phyloP scores from a whole-genome alignment of 2,797 vertebrate species.

The Enteromius radiatus region DNA sequence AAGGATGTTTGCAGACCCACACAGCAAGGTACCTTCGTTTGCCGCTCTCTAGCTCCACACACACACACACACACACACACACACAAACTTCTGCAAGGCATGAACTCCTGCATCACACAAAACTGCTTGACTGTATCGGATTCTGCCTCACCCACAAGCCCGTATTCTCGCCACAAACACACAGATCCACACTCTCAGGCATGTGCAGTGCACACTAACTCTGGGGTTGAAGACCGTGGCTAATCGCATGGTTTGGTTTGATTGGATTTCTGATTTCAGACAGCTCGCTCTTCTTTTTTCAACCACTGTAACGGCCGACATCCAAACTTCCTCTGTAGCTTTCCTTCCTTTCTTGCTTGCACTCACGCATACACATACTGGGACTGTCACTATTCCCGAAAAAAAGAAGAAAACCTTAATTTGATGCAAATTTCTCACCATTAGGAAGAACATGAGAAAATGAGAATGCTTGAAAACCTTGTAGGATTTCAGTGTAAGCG shows the following conservation, averaged over 20 bases:
- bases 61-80: neutral
- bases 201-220: constrained; percentile 69
- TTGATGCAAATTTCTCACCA: neutral
- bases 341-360: constrained; percentile 48
- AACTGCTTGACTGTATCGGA: constrained; percentile 74
- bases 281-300: constrained; percentile 60
- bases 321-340: constrained; percentile 34
- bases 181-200: constrained; percentile 58
- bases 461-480: neutral
- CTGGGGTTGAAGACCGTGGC: constrained; percentile 57
- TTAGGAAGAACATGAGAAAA: neutral
- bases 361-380: constrained; percentile 27
- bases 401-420: neutral
- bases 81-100: constrained; percentile 24
- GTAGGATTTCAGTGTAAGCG: neutral
- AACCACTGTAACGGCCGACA: constrained; percentile 50
- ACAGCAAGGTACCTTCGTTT: constrained; percentile 90
- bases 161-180: constrained; percentile 43
- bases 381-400: constrained; percentile 24
- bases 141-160: constrained; percentile 76
- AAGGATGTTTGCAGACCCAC: constrained; percentile 98
- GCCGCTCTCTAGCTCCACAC: constrained; percentile 59
- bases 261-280: constrained; percentile 67
- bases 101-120: constrained; percentile 21
- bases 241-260: constrained; percentile 77